Conservation (phyloP, 2,888 invertebrate species). For the Dinocampus coccinellae region DNA sequence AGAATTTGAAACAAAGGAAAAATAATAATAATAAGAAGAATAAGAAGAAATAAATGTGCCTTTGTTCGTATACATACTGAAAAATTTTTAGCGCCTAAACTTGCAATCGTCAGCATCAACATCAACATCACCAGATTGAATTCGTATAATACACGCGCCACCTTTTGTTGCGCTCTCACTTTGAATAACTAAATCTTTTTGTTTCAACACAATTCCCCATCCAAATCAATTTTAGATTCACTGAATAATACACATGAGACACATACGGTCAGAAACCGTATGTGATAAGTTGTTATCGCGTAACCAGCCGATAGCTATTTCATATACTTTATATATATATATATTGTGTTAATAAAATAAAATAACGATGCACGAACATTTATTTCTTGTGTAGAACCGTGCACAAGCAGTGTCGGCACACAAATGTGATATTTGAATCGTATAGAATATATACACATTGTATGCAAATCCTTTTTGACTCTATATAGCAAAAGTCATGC, state of each 20-base stretch:
- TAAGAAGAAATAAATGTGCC: neutral
- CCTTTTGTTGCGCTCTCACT: neutral
- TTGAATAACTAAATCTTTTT: neutral
- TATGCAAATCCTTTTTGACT: constrained; percentile 15
- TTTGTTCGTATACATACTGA: neutral
- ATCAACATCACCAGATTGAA: neutral
- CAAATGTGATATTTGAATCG: constrained; percentile 44
- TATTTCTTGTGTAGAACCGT: constrained; percentile 28
- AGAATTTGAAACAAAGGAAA: neutral
- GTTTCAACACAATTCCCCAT: neutral
- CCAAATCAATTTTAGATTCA: neutral
- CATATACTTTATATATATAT: neutral
- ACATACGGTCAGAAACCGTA: neutral
- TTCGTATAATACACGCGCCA: neutral
- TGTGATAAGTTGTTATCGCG: neutral
- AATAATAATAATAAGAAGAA: neutral
- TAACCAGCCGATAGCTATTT: neutral
- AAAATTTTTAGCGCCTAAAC: neutral
- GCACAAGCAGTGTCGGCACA: constrained; percentile 43
- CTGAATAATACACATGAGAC: neutral
- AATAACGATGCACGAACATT: neutral
- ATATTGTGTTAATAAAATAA: neutral
- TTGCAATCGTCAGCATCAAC: neutral
- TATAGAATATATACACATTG: neutral
- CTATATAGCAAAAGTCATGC: neutral